Evolutionary conservation across 1,140 invertebrate genomes (phyloP), one percentile per base, ranked within the genome.

Genomic region (Megathymus violae): DNA sequence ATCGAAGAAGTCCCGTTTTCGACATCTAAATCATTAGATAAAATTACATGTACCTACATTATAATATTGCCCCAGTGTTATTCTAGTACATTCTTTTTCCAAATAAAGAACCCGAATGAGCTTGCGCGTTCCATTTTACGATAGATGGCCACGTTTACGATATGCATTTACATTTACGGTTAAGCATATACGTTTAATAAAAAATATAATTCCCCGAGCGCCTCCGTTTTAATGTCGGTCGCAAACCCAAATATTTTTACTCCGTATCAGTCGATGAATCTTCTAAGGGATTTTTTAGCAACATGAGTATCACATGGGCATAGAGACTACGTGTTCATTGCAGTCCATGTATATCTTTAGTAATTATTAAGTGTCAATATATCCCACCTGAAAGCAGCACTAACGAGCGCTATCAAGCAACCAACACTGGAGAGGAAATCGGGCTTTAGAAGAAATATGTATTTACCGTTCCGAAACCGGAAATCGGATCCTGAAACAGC

Each of bases 1-100:
- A n/a, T n/a, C n/a, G n/a, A n/a, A n/a, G n/a, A n/a, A n/a, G n/a
- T n/a, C n/a, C n/a, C n/a, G n/a, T n/a, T n/a, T n/a, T n/a, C n/a
- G n/a, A n/a, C n/a, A n/a, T n/a, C n/a, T n/a, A n/a, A n/a, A n/a
- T n/a, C n/a, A n/a, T 31, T 31, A 1, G 7, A 31, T 31, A 31
- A 22, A 22, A 6, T 9, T 31, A 31, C 27, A 31, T 9, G 7
- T n/a, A n/a, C n/a, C n/a, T n/a, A 7, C 27, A 74, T 74, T 76
- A 72, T 68, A 59, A 46, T 17, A 46, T 46, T 22, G 17, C 17
- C 17, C 17, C 2, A 31, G 27, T 31, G 7, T 31, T 31, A 31
- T 1, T 31, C 17, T 19, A n/a, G 43, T 11, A 46, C 1, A 14
- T 27, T 1, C 22, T 47, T 47, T 14, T 14, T 27, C 17, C 44